Percentiles rank a stretch among this genome's conserved stretches.
phyloP scores from a whole-genome alignment of 2,797 vertebrate species.

The Sebastes matsubarae region DNA sequence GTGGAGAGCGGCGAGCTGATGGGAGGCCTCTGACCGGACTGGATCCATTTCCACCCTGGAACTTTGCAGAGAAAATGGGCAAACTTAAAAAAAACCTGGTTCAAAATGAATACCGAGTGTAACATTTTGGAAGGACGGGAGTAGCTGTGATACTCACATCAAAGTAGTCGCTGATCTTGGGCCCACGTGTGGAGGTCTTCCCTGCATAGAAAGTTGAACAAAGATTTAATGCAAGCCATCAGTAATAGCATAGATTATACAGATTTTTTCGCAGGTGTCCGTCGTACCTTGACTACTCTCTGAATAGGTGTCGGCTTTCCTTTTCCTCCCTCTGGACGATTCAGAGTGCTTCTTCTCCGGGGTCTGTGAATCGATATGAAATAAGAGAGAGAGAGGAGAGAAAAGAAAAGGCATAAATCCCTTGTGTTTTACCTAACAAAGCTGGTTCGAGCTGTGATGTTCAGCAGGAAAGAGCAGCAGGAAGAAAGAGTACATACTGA shows the following conservation, averaged over 20 bases:
- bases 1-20: slow-evolving; percentile 92
- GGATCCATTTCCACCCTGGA: slow-evolving; percentile 96
- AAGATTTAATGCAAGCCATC: background rate
- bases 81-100: background rate
- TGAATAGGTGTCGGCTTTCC: slow-evolving; percentile 96
- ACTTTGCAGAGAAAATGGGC: slow-evolving; percentile 74
- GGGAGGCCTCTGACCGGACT: slow-evolving; percentile 96
- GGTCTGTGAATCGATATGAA: slow-evolving; percentile 83
- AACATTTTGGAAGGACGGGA: background rate
- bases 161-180: slow-evolving; percentile 99
- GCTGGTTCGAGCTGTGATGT: slow-evolving; percentile 39
- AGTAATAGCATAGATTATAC: background rate
- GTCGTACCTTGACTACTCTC: slow-evolving; percentile 96
- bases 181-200: slow-evolving; percentile 92
- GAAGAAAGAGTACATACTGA: slow-evolving; percentile 79
- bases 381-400: slow-evolving; percentile 3
- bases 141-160: slow-evolving; percentile 84
- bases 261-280: background rate
- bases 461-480: slow-evolving; percentile 49
- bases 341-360: slow-evolving; percentile 98
- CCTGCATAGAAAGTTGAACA: slow-evolving; percentile 77
- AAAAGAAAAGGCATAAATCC: slow-evolving; percentile 33
- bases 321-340: slow-evolving; percentile 94
- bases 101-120: background rate
- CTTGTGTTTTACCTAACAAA: slow-evolving; percentile 58